Conservation (phyloP, 2,888 invertebrate genomes). For the Dexiosoma caninum region DNA sequence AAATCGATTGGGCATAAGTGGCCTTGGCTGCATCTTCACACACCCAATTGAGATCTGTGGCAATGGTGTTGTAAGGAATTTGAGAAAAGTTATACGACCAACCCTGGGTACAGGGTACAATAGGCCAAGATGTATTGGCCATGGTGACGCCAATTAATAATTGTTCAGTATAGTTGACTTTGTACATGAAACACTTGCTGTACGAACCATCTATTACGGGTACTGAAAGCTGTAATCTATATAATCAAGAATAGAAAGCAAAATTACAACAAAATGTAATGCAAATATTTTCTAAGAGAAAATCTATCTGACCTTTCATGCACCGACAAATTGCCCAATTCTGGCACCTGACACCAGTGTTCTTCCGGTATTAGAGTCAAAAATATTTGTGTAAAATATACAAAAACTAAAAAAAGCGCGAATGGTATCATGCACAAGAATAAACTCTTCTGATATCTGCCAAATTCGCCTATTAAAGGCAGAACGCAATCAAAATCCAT, state of each 20-base stretch:
- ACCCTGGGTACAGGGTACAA: slow-evolving; percentile 82
- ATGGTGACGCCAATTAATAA: slow-evolving; percentile 80
- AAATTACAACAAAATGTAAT: background rate
- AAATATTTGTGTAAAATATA: slow-evolving; percentile 92
- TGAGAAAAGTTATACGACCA: slow-evolving; percentile 89
- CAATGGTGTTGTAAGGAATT: slow-evolving; percentile 87
- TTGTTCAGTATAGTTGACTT: slow-evolving; percentile 81
- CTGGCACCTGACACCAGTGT: slow-evolving; percentile 89
- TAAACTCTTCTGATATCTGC: slow-evolving; percentile 87
- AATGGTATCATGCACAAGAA: slow-evolving; percentile 91
- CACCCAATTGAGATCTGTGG: slow-evolving; percentile 91
- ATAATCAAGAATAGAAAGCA: slow-evolving; percentile 73
- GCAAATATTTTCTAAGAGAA: background rate
- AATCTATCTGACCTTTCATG: slow-evolving; percentile 82
- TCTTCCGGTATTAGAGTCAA: slow-evolving; percentile 87
- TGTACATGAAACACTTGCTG: slow-evolving; percentile 86
- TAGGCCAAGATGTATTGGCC: slow-evolving; percentile 83
- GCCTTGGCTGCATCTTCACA: slow-evolving; percentile 86
- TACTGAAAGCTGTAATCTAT: slow-evolving; percentile 85
- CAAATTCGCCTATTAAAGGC: slow-evolving; percentile 92
- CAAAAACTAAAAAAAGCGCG: slow-evolving; percentile 91
- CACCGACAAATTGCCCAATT: slow-evolving; percentile 82
- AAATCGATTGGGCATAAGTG: slow-evolving; percentile 87
- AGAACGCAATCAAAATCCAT: slow-evolving; percentile 89
- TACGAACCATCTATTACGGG: slow-evolving; percentile 81